These are phyloP conservation scores for Oenanthe melanoleuca DNA, from an alignment of 2,113 vertebrate genomes.

Conservation along the genomic window DNA sequence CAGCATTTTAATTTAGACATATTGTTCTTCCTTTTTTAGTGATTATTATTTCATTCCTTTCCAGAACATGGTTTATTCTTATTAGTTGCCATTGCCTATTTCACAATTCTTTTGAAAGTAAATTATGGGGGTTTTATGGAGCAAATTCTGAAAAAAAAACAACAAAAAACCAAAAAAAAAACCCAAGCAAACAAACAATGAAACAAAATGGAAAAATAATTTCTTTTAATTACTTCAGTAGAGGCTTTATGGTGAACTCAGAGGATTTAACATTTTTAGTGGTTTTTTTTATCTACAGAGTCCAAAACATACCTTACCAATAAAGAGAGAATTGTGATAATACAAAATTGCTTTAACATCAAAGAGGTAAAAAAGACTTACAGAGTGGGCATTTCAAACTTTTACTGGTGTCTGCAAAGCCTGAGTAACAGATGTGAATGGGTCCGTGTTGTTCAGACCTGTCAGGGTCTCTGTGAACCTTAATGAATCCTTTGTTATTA, in stretches of 20 bases:
- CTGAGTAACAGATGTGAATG: background rate
- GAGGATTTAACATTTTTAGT: background rate
- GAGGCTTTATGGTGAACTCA: background rate
- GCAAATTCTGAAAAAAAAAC: background rate
- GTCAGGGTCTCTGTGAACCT: background rate
- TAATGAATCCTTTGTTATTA: background rate
- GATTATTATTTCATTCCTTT: slow-evolving; percentile 28
- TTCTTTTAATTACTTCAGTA: background rate
- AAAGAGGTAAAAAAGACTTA: background rate
- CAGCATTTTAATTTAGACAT: slow-evolving; percentile 62
- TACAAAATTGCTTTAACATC: background rate
- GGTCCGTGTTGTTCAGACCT: background rate
- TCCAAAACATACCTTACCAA: background rate
- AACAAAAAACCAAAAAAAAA: too few species aligned
- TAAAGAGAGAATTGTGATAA: background rate
- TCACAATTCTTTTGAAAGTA: background rate
- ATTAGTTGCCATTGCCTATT: background rate
- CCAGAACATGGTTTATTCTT: background rate
- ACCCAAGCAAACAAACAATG: accelerated
- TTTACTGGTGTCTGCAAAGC: background rate
- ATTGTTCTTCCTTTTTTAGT: slow-evolving; percentile 32
- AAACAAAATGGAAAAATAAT: background rate
- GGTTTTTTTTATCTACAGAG: background rate
- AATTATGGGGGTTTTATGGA: background rate
- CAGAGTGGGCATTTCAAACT: background rate